phyloP scores from a whole-genome alignment of 1,140 invertebrate species.

The Planococcus citri region DNA sequence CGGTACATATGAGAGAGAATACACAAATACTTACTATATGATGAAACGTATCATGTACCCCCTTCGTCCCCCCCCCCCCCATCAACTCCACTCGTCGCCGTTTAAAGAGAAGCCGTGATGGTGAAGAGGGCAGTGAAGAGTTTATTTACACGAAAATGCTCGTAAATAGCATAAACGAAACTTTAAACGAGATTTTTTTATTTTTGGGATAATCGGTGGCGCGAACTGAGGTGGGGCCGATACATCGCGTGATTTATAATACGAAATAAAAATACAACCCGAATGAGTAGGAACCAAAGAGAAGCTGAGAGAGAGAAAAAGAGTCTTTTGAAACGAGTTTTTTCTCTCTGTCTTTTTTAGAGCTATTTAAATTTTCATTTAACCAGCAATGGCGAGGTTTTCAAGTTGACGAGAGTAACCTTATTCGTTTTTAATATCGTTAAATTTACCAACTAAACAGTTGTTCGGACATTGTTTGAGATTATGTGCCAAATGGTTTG shows the following conservation, averaged over 20 bases:
- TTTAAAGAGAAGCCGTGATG: too few relatives aligned
- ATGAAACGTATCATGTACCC: too few relatives aligned
- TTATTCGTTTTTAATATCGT: too few relatives aligned
- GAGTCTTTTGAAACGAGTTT: background rate
- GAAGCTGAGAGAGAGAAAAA: background rate
- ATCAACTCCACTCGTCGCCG: too few relatives aligned
- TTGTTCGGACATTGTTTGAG: too few relatives aligned
- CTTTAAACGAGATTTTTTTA: background rate
- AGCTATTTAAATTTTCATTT: background rate
- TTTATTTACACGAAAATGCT: slow-evolving; percentile 1
- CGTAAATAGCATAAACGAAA: background rate
- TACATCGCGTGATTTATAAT: background rate
- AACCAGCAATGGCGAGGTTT: background rate
- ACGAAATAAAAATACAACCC: background rate
- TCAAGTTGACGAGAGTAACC: background rate
- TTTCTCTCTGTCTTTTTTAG: too few relatives aligned
- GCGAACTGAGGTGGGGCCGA: background rate
- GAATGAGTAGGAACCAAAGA: too few relatives aligned
- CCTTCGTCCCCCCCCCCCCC: too few relatives aligned
- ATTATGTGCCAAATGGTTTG: too few relatives aligned
- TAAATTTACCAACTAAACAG: too few relatives aligned
- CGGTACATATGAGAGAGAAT: too few relatives aligned
- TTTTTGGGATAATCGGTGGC: background rate
- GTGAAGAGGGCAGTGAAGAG: background rate
- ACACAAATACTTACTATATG: too few relatives aligned